Conservation (phyloP, 2,888 invertebrate genomes). For the Oscheius sp. region DNA sequence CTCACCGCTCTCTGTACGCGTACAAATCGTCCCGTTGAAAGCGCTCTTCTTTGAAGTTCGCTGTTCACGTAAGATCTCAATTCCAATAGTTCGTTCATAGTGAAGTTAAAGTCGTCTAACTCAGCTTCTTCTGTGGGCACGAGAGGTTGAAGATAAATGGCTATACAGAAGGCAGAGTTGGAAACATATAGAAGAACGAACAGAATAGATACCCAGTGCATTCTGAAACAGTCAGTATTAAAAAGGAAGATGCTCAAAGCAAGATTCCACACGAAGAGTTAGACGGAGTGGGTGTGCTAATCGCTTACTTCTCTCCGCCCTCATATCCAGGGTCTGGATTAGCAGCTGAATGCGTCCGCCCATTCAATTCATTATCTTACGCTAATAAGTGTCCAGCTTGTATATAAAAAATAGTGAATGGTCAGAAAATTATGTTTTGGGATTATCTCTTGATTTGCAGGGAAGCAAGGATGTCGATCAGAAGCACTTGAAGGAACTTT, state of each 20-base stretch:
- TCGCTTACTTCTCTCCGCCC: conserved; percentile 21
- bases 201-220: conserved; percentile 26
- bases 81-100: conserved; percentile 19
- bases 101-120: neutral
- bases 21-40: neutral
- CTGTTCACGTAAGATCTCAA: neutral
- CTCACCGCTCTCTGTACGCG: conserved; percentile 22
- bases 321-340: conserved; percentile 31
- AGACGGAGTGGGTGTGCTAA: conserved; percentile 29
- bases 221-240: neutral
- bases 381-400: conserved; percentile 9
- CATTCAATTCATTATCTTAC: conserved; percentile 31
- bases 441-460: conserved; percentile 75
- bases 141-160: conserved; percentile 21
- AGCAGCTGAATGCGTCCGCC: conserved; percentile 25
- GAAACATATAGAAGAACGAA: conserved; percentile 22
- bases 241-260: neutral
- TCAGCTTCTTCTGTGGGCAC: conserved; percentile 1
- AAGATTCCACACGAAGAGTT: neutral
- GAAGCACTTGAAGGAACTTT: conserved; percentile 90
- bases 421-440: neutral
- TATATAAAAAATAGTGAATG: neutral
- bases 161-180: conserved; percentile 17
- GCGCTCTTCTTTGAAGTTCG: conserved; percentile 16
- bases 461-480: conserved; percentile 95